Conservation (phyloP, 2,888 invertebrate genomes). For the Hyles lineata region DNA sequence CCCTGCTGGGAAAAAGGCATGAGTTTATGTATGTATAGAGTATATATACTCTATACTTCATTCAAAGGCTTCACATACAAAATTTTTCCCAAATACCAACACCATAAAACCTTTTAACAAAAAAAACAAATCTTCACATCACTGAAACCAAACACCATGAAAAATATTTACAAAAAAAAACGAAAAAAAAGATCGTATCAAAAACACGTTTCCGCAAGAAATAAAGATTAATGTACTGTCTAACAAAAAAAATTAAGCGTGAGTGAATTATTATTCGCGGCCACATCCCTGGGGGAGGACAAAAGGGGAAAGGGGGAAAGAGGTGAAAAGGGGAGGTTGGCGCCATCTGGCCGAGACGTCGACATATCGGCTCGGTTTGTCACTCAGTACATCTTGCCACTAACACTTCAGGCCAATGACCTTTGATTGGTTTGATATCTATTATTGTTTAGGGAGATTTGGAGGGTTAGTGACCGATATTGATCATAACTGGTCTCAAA, state of each 20-base stretch:
- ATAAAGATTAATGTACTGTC: not conserved
- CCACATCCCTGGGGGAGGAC: not conserved
- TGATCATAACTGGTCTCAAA: too few species aligned
- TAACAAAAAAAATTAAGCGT: not conserved
- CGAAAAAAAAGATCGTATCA: not conserved
- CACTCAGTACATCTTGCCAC: not conserved
- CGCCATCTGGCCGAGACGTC: constrained; percentile 9
- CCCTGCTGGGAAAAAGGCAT: too few species aligned
- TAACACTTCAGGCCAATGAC: constrained; percentile 3
- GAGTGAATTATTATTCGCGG: not conserved
- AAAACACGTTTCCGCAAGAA: not conserved
- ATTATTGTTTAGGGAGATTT: not conserved
- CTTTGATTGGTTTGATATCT: not conserved
- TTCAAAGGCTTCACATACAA: too few species aligned
- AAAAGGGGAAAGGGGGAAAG: not conserved
- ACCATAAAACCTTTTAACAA: too few species aligned
- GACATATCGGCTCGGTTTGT: constrained; percentile 8
- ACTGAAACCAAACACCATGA: not conserved
- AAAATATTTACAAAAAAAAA: not conserved
- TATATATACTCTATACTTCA: too few species aligned
- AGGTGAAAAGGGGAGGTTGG: constrained; percentile 2
- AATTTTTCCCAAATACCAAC: too few species aligned
- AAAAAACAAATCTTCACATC: too few species aligned
- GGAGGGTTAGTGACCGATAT: too few species aligned
- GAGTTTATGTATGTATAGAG: too few species aligned